These are phyloP conservation scores for Lates calcarifer DNA, from an alignment of 2,113 vertebrate species.

Conservation along the genomic window DNA sequence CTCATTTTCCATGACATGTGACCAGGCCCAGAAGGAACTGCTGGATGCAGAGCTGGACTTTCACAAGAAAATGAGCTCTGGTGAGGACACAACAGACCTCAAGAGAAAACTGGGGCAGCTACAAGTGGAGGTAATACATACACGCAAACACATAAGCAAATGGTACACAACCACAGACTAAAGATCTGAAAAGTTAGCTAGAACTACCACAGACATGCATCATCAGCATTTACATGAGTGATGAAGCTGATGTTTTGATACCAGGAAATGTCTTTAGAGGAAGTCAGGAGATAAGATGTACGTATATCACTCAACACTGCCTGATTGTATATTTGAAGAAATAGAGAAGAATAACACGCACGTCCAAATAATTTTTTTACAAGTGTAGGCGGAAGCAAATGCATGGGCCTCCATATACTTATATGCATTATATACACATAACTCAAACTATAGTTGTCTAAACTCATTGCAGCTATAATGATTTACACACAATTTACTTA, in stretches of 20 bases:
- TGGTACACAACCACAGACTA: neutral
- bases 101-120: conserved; percentile 93
- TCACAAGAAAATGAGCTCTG: conserved; percentile 94
- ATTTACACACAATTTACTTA: too few species aligned
- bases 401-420: too few species aligned
- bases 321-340: neutral
- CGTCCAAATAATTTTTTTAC: too few species aligned
- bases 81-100: conserved; percentile 98
- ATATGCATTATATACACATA: too few species aligned
- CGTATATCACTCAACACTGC: neutral
- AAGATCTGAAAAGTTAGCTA: neutral
- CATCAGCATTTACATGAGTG: conserved; percentile 25
- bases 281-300: conserved; percentile 33
- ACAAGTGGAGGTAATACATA: conserved; percentile 92
- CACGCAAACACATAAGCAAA: neutral
- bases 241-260: conserved; percentile 24
- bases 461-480: too few species aligned
- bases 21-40: conserved; percentile 95
- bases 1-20: neutral
- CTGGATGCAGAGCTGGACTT: conserved; percentile 96
- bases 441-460: too few species aligned
- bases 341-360: neutral
- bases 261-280: conserved; percentile 37
- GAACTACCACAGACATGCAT: neutral
- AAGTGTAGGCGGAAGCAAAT: too few species aligned